These are phyloP conservation scores for Cotesia vestalis DNA, from an alignment of 1,140 invertebrate species.

Conservation along the genomic window DNA sequence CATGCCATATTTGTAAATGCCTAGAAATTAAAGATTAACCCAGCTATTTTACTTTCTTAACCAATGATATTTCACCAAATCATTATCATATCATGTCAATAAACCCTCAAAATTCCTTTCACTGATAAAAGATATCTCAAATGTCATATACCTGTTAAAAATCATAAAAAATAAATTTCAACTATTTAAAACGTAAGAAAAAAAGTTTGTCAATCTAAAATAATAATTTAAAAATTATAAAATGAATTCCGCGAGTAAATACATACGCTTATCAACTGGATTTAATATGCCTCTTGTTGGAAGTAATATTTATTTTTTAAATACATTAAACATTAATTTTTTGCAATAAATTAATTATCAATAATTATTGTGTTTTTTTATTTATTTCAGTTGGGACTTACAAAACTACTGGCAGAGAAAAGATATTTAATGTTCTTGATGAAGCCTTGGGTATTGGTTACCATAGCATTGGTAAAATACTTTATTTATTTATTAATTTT, in stretches of 20 bases:
- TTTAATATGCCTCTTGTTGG: constrained; percentile 34
- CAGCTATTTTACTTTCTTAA: no score
- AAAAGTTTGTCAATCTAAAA: neutral
- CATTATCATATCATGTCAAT: constrained; percentile 6
- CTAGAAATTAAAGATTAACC: no score
- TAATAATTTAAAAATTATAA: neutral
- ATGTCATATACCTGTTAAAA: no score
- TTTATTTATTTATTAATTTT: neutral
- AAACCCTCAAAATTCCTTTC: no score
- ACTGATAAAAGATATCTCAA: neutral
- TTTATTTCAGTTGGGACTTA: constrained; percentile 67
- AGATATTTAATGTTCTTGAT: constrained; percentile 64
- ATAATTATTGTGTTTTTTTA: neutral
- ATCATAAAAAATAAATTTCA: no score
- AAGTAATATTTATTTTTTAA: constrained; percentile 17
- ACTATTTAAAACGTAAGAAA: no score
- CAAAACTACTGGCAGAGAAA: constrained; percentile 58
- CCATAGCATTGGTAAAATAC: constrained; percentile 67
- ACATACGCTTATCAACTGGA: constrained; percentile 30
- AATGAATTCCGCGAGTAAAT: constrained; percentile 26
- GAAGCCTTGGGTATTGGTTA: constrained; percentile 68
- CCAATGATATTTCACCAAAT: constrained; percentile 1
- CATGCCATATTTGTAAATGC: no score
- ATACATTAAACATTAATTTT: neutral
- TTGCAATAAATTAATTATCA: constrained; percentile 1